phyloP scores from a whole-genome alignment of 2,797 vertebrate species.

The Sebastes trivittatus region DNA sequence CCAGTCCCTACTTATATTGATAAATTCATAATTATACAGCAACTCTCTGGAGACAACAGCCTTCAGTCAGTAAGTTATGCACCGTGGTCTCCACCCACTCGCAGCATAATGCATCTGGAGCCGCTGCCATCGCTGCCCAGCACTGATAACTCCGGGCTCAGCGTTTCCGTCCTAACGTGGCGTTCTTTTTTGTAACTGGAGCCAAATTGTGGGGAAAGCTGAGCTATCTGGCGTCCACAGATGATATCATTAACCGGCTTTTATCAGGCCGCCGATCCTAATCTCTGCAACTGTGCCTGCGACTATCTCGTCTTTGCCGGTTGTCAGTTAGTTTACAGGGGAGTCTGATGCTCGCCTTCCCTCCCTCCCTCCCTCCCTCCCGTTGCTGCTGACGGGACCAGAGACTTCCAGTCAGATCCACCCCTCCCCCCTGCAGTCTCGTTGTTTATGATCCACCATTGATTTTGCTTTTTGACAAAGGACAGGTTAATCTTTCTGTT shows the following conservation, averaged over 20 bases:
- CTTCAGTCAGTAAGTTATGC: background rate
- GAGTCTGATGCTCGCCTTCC: background rate
- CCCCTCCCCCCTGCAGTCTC: background rate
- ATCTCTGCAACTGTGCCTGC: conserved; percentile 11
- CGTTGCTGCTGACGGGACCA: background rate
- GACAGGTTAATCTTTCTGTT: conserved; percentile 53
- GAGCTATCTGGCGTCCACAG: conserved; percentile 3
- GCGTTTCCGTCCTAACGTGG: conserved; percentile 1
- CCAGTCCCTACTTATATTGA: background rate
- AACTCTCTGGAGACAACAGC: background rate
- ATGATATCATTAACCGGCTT: conserved; percentile 31
- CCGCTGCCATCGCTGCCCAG: background rate
- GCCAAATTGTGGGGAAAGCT: conserved; percentile 16
- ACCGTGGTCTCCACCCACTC: background rate
- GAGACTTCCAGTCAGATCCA: background rate
- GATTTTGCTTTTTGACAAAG: conserved; percentile 52
- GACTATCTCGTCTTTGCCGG: conserved; percentile 19
- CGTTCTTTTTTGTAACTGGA: conserved; percentile 11
- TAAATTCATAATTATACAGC: background rate
- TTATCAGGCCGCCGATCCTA: conserved; percentile 30
- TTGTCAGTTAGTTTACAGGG: conserved; percentile 29
- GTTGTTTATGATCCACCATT: conserved; percentile 39
- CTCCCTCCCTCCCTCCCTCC: too few species aligned
- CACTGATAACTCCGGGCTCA: conserved; percentile 11
- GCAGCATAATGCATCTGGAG: background rate